phyloP scores from a whole-genome alignment of 2,888 invertebrate species.

The Thymelicus lineola region DNA sequence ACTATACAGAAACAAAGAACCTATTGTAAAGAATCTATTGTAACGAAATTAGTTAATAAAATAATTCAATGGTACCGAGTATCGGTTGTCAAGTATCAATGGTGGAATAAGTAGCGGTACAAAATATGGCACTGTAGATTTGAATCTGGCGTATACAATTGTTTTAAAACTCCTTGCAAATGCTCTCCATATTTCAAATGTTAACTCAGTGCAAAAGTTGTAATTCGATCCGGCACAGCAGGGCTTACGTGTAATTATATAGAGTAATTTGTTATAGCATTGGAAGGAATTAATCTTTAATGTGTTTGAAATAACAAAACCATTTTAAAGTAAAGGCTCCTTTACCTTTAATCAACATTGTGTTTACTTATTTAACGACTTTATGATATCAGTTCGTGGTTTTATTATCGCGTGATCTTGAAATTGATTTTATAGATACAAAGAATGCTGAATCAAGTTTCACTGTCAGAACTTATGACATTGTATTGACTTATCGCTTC shows the following conservation, averaged over 20 bases:
- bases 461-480: not conserved
- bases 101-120: conserved; percentile 8
- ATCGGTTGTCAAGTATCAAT: conserved; percentile 3
- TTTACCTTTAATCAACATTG: not conserved
- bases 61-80: not conserved
- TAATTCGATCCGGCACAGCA: not conserved
- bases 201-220: not conserved
- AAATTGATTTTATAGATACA: not conserved
- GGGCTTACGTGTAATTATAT: conserved; percentile 9
- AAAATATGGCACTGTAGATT: conserved; percentile 10
- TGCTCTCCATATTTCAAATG: conserved; percentile 8
- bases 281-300: conserved; percentile 16
- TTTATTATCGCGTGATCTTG: conserved; percentile 2
- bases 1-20: not conserved
- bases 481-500: no score
- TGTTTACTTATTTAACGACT: not conserved
- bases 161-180: conserved; percentile 17
- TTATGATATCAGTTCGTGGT: not conserved
- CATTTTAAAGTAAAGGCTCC: not conserved
- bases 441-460: not conserved
- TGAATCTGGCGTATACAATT: conserved; percentile 3
- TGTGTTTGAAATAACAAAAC: not conserved
- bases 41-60: conserved; percentile 16
- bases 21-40: not conserved
- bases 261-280: not conserved